A percentile compares a stretch with the other conserved stretches of the same genome.
phyloP scores from a whole-genome alignment of 2,888 invertebrate species.

The Eupithecia exiguata region DNA sequence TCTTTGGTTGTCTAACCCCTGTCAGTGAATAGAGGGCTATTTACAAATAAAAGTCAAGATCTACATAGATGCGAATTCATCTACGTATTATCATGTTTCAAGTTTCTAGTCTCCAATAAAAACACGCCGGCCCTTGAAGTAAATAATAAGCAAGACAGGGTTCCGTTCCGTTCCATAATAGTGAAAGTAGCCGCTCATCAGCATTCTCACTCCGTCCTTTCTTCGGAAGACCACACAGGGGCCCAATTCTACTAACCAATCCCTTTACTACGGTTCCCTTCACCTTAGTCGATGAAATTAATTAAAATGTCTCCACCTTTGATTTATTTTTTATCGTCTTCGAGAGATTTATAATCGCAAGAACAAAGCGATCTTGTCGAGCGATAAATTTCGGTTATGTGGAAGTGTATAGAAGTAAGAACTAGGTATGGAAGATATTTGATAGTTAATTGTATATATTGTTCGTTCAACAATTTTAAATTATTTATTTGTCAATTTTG shows the following conservation, averaged over 20 bases:
- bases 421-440: neutral
- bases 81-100: neutral
- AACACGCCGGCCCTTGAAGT: constrained; percentile 1
- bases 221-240: constrained; percentile 9
- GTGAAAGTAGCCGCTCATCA: neutral
- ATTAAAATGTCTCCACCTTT: neutral
- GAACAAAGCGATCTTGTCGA: neutral
- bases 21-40: too few species aligned
- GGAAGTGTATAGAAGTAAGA: too few species aligned
- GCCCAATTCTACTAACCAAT: neutral
- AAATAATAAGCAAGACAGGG: neutral
- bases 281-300: constrained; percentile 1
- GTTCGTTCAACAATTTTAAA: neutral
- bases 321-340: neutral
- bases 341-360: neutral
- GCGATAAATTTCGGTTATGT: neutral
- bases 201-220: neutral
- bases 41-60: too few species aligned
- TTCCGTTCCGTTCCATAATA: neutral
- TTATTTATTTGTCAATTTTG: neutral
- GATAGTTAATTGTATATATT: neutral
- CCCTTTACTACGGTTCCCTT: neutral
- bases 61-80: neutral
- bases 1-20: neutral
- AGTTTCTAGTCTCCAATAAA: neutral